Evolutionary conservation across 2,113 vertebrate genomes (phyloP).

Genomic region (Percopsis transmontana): DNA sequence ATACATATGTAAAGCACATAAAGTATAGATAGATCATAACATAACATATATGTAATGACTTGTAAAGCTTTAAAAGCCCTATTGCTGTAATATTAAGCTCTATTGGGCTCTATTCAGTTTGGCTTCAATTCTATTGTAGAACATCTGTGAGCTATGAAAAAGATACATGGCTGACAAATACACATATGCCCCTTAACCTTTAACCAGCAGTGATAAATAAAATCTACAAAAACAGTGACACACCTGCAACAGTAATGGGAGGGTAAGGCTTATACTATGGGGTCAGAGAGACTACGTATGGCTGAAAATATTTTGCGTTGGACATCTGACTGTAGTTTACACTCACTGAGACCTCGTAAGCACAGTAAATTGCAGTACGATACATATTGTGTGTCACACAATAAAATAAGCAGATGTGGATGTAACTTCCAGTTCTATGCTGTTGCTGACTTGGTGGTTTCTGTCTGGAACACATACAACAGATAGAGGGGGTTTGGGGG

Average conservation of each 20-base stretch:
- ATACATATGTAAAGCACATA: neutral
- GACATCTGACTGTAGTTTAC: constrained; percentile 63
- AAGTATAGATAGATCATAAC: neutral
- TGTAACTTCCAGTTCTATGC: constrained; percentile 55
- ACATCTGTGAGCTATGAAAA: constrained; percentile 20
- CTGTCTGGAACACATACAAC: constrained; percentile 65
- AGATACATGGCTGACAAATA: neutral
- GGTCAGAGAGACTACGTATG: constrained; percentile 45
- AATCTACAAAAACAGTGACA: constrained; percentile 45
- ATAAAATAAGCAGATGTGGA: constrained; percentile 73
- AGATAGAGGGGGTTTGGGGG: constrained; percentile 57
- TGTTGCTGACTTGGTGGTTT: constrained; percentile 53
- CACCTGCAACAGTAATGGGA: constrained; percentile 33
- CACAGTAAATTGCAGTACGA: constrained; percentile 67
- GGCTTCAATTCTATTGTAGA: neutral
- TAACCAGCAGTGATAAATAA: constrained; percentile 28
- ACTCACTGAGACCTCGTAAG: constrained; percentile 63
- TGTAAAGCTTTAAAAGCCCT: neutral
- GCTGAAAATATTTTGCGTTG: constrained; percentile 48
- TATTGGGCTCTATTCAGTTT: neutral
- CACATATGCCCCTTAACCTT: neutral
- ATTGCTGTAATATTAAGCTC: neutral
- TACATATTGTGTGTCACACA: constrained; percentile 70
- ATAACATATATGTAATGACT: neutral
- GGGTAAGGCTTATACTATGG: constrained; percentile 33